Conservation (phyloP, 2,113 vertebrate genomes). For the Nannospalax galili region DNA sequence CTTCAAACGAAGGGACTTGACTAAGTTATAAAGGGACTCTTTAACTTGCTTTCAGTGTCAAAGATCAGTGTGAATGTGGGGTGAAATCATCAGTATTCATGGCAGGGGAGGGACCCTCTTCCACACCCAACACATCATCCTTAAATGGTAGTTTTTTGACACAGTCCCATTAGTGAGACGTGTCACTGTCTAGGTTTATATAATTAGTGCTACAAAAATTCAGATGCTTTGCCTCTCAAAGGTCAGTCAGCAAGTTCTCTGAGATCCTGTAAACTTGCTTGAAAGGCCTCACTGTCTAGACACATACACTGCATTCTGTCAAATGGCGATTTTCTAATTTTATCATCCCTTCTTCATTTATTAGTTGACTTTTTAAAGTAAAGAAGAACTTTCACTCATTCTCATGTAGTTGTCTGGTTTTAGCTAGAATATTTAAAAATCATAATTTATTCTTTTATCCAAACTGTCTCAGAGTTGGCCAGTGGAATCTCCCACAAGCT, state of each 20-base stretch:
- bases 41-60: constrained; percentile 17
- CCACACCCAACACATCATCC: constrained; percentile 62
- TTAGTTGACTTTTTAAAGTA: constrained; percentile 8
- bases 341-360: constrained; percentile 1
- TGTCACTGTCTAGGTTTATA: constrained; percentile 58
- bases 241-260: neutral
- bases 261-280: constrained; percentile 21
- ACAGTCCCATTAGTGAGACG: constrained; percentile 43
- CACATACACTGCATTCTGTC: neutral
- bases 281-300: constrained; percentile 13
- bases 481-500: neutral
- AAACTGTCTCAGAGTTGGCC: neutral
- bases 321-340: constrained; percentile 53
- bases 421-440: neutral
- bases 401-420: constrained; percentile 3
- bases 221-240: constrained; percentile 36
- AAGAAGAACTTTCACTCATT: neutral
- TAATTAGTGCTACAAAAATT: constrained; percentile 63
- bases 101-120: constrained; percentile 1
- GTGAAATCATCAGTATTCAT: constrained; percentile 53
- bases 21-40: neutral
- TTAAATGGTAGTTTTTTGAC: constrained; percentile 52
- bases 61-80: neutral
- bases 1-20: neutral
- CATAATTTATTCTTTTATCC: constrained; percentile 8